A percentile compares a stretch with the other conserved stretches of the same genome.
phyloP scores from a whole-genome alignment of 2,113 vertebrate genomes.

The Euleptes europaea region DNA sequence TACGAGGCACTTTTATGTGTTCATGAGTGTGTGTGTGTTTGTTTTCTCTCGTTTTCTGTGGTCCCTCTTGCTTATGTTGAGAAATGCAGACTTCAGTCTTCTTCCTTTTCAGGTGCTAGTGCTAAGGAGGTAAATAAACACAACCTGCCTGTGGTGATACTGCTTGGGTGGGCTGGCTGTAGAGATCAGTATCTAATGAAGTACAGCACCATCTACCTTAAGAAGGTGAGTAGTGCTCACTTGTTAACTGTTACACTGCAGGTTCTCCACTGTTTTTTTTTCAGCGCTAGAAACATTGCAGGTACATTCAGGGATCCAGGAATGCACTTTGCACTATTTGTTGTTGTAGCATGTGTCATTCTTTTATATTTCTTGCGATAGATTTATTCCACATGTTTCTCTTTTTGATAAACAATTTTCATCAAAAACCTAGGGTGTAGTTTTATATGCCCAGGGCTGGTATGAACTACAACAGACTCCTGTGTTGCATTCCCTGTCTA shows the following conservation, averaged over 20 bases:
- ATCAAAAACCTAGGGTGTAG: background rate
- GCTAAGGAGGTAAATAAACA: slow-evolving; percentile 43
- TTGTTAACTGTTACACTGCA: background rate
- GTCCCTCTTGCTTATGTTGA: background rate
- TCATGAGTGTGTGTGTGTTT: too few relatives aligned
- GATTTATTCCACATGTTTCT: background rate
- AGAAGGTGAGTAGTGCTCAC: slow-evolving; percentile 78
- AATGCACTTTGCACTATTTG: background rate
- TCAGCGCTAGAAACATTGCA: background rate
- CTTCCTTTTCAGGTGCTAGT: slow-evolving; percentile 64
- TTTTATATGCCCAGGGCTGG: background rate
- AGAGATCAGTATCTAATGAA: slow-evolving; percentile 90
- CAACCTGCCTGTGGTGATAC: slow-evolving; percentile 86
- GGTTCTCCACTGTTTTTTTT: background rate
- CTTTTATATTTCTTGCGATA: background rate
- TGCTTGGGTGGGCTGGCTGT: slow-evolving; percentile 96
- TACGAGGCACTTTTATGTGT: too few relatives aligned
- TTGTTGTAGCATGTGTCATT: background rate
- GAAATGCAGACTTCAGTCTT: background rate
- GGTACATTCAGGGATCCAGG: background rate
- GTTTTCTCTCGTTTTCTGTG: background rate
- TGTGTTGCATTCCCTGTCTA: background rate
- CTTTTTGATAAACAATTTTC: background rate
- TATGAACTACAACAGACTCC: background rate
- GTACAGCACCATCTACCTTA: slow-evolving; percentile 91